Evolutionary conservation across 2,113 vertebrate genomes (phyloP).

Genomic region (Promerops cafer): DNA sequence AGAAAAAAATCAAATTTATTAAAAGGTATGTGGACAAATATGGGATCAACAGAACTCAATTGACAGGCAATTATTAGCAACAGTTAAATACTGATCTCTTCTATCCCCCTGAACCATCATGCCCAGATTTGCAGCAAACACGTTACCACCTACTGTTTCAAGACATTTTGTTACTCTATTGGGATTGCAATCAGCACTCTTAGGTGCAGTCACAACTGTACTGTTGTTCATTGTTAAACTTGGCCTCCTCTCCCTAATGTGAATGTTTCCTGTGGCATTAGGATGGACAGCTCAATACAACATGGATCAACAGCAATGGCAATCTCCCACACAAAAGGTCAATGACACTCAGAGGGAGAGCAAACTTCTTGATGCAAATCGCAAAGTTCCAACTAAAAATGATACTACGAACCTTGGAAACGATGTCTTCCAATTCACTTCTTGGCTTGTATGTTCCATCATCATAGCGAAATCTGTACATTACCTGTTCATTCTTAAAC

Average conservation of each 20-base stretch:
- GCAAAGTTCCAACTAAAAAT: background rate
- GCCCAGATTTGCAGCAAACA: background rate
- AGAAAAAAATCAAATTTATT: background rate
- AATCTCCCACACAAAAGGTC: background rate
- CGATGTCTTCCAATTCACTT: conserved; percentile 96
- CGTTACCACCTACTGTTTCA: background rate
- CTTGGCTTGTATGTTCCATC: conserved; percentile 97
- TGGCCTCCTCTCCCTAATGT: background rate
- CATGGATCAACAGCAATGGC: background rate
- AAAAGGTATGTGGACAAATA: background rate
- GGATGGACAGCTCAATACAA: background rate
- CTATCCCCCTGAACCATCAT: background rate
- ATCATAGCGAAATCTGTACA: conserved; percentile 97
- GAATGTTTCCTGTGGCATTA: background rate
- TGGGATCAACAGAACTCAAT: background rate
- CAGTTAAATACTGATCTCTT: background rate
- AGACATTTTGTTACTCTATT: background rate
- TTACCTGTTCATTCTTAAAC: conserved; percentile 97
- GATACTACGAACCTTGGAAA: conserved; percentile 85
- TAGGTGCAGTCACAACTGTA: background rate
- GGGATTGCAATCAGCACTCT: background rate
- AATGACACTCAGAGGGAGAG: background rate
- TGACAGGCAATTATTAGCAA: background rate
- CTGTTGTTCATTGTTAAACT: background rate
- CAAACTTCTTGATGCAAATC: background rate